phyloP scores from a whole-genome alignment of 2,113 vertebrate species.

The Tylochromis polylepis region DNA sequence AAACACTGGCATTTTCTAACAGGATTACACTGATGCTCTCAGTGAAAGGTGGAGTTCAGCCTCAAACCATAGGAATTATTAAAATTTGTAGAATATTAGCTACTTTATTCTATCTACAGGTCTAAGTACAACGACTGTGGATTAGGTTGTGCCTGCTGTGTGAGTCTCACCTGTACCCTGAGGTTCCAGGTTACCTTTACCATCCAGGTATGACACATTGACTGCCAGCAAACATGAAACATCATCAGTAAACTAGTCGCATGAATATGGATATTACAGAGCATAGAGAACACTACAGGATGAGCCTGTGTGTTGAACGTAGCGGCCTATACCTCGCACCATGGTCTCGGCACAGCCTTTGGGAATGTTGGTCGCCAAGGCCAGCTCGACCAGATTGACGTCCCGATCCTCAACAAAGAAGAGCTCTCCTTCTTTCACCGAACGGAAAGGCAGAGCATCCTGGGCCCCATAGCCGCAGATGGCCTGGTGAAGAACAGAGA shows the following conservation, averaged over 20 bases:
- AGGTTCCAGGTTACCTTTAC: conserved; percentile 86
- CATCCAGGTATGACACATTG: conserved; percentile 87
- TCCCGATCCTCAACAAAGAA: conserved; percentile 87
- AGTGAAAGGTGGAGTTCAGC: neutral
- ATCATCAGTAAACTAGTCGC: neutral
- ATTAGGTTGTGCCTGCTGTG: neutral
- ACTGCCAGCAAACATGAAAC: conserved; percentile 61
- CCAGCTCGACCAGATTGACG: conserved; percentile 87
- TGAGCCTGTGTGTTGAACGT: fast-evolving
- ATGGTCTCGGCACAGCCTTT: conserved; percentile 87
- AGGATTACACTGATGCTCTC: neutral
- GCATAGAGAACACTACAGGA: too few species aligned
- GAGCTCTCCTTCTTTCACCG: conserved; percentile 83
- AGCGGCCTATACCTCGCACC: conserved; percentile 74
- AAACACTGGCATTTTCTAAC: fast-evolving
- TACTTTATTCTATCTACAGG: neutral
- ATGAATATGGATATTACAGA: neutral
- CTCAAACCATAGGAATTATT: too few species aligned
- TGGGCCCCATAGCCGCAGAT: conserved; percentile 84
- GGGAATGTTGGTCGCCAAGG: conserved; percentile 85
- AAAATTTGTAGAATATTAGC: neutral
- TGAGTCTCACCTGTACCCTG: conserved; percentile 79
- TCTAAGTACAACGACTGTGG: neutral
- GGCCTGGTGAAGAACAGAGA: conserved; percentile 57
- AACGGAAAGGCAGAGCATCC: conserved; percentile 79